Percentiles rank a stretch among this genome's conserved stretches.
Conservation (phyloP, 2,888 invertebrate genomes). For the Heliothis peltigera region DNA sequence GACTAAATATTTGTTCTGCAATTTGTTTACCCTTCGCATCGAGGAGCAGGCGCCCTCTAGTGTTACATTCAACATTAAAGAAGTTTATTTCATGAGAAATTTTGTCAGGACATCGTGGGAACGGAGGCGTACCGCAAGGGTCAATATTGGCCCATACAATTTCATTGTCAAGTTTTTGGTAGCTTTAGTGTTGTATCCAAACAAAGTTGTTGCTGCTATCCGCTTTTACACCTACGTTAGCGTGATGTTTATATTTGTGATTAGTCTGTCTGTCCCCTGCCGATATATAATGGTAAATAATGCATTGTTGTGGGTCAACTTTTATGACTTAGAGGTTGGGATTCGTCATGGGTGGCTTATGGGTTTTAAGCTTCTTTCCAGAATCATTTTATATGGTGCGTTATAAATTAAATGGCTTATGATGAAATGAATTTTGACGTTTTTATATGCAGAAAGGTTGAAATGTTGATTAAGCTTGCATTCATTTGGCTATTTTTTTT, state of each 20-base stretch:
- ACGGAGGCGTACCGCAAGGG: conserved; percentile 78
- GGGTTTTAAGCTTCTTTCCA: conserved; percentile 65
- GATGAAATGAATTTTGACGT: conserved; percentile 31
- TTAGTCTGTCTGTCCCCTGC: conserved; percentile 86
- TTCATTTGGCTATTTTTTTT: neutral
- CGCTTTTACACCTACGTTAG: conserved; percentile 87
- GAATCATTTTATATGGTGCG: conserved; percentile 55
- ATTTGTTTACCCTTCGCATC: conserved; percentile 79
- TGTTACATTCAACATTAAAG: conserved; percentile 76
- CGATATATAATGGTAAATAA: conserved; percentile 89
- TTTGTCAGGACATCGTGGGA: conserved; percentile 87
- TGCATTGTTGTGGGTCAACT: conserved; percentile 87
- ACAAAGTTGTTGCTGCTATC: conserved; percentile 76
- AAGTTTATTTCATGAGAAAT: conserved; percentile 82
- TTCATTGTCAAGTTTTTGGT: conserved; percentile 80
- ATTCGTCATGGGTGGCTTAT: conserved; percentile 87
- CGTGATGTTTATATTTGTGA: conserved; percentile 84
- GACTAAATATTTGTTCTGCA: conserved; percentile 84
- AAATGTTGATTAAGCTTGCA: conserved; percentile 13
- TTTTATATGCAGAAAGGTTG: neutral
- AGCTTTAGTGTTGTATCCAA: conserved; percentile 75
- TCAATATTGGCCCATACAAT: conserved; percentile 83
- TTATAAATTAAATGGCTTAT: conserved; percentile 55
- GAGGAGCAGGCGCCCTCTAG: conserved; percentile 79
- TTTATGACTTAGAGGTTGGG: conserved; percentile 82